phyloP scores from a whole-genome alignment of 1,140 invertebrate species.

The Macrotrachela quadricornifera region DNA sequence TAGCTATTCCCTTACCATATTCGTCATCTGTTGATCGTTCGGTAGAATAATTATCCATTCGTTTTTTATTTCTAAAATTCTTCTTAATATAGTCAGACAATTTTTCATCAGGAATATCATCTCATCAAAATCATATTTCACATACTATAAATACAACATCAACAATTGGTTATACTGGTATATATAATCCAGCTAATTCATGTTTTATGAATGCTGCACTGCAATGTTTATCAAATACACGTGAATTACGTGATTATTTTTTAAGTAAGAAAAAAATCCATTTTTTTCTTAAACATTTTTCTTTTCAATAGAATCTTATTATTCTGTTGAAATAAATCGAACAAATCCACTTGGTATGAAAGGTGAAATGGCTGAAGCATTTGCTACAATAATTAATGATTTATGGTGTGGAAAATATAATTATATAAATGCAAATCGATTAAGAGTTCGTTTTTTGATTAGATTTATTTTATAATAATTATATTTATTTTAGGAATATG shows the following conservation, averaged over 20 bases:
- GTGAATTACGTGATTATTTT: constrained; percentile 29
- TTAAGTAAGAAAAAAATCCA: constrained; percentile 18
- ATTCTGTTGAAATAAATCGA: constrained; percentile 20
- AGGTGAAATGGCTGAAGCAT: constrained; percentile 29
- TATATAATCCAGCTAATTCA: constrained; percentile 30
- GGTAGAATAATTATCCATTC: too few relatives aligned
- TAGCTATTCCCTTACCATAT: too few relatives aligned
- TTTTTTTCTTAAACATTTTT: constrained; percentile 1
- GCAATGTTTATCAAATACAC: constrained; percentile 30
- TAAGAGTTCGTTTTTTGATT: too few relatives aligned
- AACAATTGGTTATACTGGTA: constrained; percentile 19
- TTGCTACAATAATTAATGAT: constrained; percentile 26
- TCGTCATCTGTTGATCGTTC: too few relatives aligned
- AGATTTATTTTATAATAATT: not conserved
- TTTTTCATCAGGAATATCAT: too few relatives aligned
- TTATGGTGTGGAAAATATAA: constrained; percentile 27
- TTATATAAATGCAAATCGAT: too few relatives aligned
- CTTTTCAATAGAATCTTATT: too few relatives aligned
- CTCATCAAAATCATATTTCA: too few relatives aligned
- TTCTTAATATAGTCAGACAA: too few relatives aligned
- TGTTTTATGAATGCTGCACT: constrained; percentile 33
- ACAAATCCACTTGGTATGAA: constrained; percentile 27
- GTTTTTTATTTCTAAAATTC: too few relatives aligned
- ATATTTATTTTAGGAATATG: not conserved
- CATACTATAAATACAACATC: too few relatives aligned